Base-by-base conservation (phyloP, 2,888 invertebrate species). In the Augiades crinisus region DNA sequence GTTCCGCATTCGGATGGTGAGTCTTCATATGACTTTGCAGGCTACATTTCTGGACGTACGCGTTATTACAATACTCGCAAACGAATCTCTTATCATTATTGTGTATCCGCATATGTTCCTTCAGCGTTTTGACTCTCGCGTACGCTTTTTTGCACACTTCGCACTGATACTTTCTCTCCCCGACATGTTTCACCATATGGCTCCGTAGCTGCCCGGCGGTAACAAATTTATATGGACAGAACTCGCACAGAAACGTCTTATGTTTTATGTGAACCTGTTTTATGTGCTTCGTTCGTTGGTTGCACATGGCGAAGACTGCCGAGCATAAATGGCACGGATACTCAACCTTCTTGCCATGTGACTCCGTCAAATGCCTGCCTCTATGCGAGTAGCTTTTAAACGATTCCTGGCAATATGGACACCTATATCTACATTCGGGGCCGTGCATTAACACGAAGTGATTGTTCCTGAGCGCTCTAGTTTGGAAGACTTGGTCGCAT, bases 21-120 rank as follows among this genome's bases (percentile, higher is more conserved):
- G 79, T 79, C 36, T 76, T 72, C 49, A 85, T 65, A 60, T 90
- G 89, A 55, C 77, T 75, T 57, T 85, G 76, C 2, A 88, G 64
- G 54, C 86, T 85, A 65, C 83, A 82, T 60, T 87, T 89, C 55
- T 88, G 86, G 0, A 85, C 80, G 58, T 79, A 88, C 0, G 81
- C 75, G 44, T 74, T 77, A 56, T 73, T 75, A 56, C 88, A 88
- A 56, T 65, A 72, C 12, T 75, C 73, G 58, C 92, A 91, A 0
- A 78, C 79, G 38, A 89, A 91, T 53, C 83, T 60, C 31, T 75
- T 84, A 59, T 88, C 85, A 46, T 86, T 81, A 53, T 78, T 81
- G 54, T 86, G 86, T 55, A 84, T 84, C 0, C 81, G 67, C 80
- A 82, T 78, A 47, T 86, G 87, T 51, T 83, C 79, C 17, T 67